Percentiles rank a stretch among this genome's conserved stretches.
Evolutionary conservation across 2,888 invertebrate species (phyloP).

Genomic region (Syrista parreyssii): DNA sequence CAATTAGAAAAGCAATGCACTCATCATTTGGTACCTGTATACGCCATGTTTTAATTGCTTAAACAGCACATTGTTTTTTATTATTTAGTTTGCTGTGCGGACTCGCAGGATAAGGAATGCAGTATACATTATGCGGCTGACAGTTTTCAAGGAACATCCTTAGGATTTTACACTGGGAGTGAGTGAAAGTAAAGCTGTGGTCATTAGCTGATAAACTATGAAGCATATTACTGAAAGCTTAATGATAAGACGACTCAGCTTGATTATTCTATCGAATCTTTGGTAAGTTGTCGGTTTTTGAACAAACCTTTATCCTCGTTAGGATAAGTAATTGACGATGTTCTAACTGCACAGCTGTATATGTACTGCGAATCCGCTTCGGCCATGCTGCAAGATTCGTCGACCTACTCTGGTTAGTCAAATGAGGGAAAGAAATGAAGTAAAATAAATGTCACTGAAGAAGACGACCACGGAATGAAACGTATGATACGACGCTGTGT

Average conservation of each 20-base stretch:
- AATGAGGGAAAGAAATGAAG: not conserved
- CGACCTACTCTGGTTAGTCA: not conserved
- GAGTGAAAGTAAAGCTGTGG: not conserved
- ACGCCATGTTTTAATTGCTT: not conserved
- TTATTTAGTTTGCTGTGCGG: not conserved
- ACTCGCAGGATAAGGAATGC: not conserved
- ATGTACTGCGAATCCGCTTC: conserved; percentile 16
- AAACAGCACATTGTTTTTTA: not conserved
- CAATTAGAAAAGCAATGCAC: not conserved
- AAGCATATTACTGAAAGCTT: not conserved
- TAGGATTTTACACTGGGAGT: not conserved
- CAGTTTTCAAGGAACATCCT: not conserved
- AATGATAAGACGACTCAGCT: not conserved
- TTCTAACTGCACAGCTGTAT: conserved; percentile 17
- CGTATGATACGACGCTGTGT: not conserved
- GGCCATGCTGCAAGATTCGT: conserved; percentile 7
- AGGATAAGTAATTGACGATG: conserved; percentile 12
- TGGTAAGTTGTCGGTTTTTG: not conserved
- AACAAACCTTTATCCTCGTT: conserved; percentile 1
- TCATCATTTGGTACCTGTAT: not conserved
- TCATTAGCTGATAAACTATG: not conserved
- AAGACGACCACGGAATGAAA: not conserved
- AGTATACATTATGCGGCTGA: not conserved
- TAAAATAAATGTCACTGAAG: not conserved
- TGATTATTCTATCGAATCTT: not conserved